phyloP scores from a whole-genome alignment of 2,113 vertebrate species.

The Columba janthina region DNA sequence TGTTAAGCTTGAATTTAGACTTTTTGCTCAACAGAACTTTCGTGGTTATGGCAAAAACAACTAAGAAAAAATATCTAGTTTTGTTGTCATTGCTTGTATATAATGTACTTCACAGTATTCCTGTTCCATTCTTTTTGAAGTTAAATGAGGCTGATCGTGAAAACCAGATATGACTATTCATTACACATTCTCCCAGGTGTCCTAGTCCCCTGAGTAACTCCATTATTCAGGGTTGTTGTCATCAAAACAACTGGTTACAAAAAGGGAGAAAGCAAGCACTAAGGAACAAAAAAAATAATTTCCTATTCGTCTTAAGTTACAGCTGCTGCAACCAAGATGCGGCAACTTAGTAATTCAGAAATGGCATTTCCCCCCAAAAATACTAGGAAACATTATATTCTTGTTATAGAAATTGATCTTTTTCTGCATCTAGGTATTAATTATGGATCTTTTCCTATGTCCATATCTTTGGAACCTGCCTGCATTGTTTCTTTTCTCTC shows the following conservation, averaged over 20 bases:
- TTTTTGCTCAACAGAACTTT: background rate
- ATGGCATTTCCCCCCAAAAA: background rate
- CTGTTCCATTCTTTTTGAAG: background rate
- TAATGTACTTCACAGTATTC: background rate
- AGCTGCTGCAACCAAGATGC: background rate
- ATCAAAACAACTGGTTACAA: background rate
- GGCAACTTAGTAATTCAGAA: background rate
- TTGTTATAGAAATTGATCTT: background rate
- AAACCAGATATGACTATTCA: background rate
- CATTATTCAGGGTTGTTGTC: background rate
- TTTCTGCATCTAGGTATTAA: background rate
- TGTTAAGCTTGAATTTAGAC: background rate
- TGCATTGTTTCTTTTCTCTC: background rate
- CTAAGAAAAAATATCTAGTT: background rate
- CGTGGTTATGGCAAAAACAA: background rate
- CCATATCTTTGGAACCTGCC: background rate
- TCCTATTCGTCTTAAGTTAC: background rate
- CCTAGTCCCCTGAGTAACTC: background rate
- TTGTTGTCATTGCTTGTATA: background rate
- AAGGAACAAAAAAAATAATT: background rate
- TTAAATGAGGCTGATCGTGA: background rate
- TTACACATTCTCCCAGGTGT: background rate
- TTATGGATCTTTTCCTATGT: background rate
- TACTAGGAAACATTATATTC: background rate
- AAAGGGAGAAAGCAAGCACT: background rate